These are phyloP conservation scores for Dysmachus trigonus DNA, from an alignment of 2,888 invertebrate genomes.

Conservation along the genomic window DNA sequence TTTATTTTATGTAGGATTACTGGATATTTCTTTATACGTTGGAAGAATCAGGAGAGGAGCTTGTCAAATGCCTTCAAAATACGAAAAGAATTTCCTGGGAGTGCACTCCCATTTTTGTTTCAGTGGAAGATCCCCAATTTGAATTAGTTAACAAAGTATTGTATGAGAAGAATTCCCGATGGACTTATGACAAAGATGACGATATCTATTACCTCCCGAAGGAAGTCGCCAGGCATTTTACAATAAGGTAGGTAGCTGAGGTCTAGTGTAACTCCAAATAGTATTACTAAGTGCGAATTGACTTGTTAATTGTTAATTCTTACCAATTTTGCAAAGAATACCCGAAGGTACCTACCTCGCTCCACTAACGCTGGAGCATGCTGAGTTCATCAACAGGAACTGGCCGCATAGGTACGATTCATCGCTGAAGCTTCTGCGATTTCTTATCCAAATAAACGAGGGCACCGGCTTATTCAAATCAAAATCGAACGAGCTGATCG, in stretches of 20 bases:
- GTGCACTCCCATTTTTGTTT: slow-evolving; percentile 39
- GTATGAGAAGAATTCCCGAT: slow-evolving; percentile 36
- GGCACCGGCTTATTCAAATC: slow-evolving; percentile 46
- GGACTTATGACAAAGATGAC: slow-evolving; percentile 44
- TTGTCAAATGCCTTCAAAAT: slow-evolving; percentile 44
- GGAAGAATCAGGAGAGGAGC: slow-evolving; percentile 45
- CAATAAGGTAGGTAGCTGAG: background rate
- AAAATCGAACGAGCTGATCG: slow-evolving; percentile 31
- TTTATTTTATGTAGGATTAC: slow-evolving; percentile 44
- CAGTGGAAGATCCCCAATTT: slow-evolving; percentile 38
- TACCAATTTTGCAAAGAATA: slow-evolving; percentile 16
- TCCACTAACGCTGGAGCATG: slow-evolving; percentile 15
- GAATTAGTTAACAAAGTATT: slow-evolving; percentile 41
- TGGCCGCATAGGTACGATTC: slow-evolving; percentile 48
- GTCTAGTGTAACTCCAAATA: too few relatives aligned
- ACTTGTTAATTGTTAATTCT: background rate
- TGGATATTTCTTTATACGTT: slow-evolving; percentile 45
- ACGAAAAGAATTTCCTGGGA: slow-evolving; percentile 48
- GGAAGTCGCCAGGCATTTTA: background rate
- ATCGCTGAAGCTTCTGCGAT: slow-evolving; percentile 43
- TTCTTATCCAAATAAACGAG: slow-evolving; percentile 45
- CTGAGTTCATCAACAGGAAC: slow-evolving; percentile 44
- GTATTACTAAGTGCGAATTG: too few relatives aligned
- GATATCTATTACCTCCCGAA: slow-evolving; percentile 43
- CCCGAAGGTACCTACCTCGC: slow-evolving; percentile 27